Percentiles rank a stretch among this genome's conserved stretches.
These are phyloP conservation scores for Hestina assimilis DNA, from an alignment of 1,140 invertebrate genomes.

Conservation along the genomic window DNA sequence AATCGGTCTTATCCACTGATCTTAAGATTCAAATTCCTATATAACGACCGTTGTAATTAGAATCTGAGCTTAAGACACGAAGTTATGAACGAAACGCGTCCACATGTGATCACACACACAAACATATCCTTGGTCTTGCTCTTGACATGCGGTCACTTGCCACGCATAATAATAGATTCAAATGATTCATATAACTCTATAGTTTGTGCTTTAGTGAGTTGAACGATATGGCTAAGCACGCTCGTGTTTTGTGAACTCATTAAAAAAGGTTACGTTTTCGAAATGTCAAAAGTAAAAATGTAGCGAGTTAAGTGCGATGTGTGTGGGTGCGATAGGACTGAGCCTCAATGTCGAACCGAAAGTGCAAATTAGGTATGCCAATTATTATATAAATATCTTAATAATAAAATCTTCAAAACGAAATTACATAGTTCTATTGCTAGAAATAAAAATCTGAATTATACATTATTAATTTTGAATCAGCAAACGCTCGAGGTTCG, in stretches of 20 bases:
- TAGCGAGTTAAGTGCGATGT: constrained; percentile 32
- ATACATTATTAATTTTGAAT: no score
- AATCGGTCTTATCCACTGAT: not conserved
- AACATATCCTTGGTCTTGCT: constrained; percentile 57
- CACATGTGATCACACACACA: constrained; percentile 36
- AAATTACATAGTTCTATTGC: no score
- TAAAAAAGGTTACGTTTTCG: constrained; percentile 33
- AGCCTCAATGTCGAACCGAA: constrained; percentile 39
- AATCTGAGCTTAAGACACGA: constrained; percentile 3
- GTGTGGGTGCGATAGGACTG: constrained; percentile 28
- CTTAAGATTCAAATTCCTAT: not conserved
- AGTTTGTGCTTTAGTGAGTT: constrained; percentile 54
- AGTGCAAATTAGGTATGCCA: constrained; percentile 35
- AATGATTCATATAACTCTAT: constrained; percentile 62
- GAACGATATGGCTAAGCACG: constrained; percentile 58
- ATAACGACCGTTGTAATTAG: not conserved
- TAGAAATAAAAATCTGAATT: no score
- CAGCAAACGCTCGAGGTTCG: no score
- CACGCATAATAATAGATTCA: constrained; percentile 74
- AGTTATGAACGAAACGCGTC: constrained; percentile 12
- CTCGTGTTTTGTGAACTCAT: constrained; percentile 39
- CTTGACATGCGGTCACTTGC: constrained; percentile 74
- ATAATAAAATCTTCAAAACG: no score
- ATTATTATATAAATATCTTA: not conserved
- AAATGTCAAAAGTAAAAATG: constrained; percentile 35